Conservation (phyloP, 2,888 invertebrate genomes). For the Labia minor region DNA sequence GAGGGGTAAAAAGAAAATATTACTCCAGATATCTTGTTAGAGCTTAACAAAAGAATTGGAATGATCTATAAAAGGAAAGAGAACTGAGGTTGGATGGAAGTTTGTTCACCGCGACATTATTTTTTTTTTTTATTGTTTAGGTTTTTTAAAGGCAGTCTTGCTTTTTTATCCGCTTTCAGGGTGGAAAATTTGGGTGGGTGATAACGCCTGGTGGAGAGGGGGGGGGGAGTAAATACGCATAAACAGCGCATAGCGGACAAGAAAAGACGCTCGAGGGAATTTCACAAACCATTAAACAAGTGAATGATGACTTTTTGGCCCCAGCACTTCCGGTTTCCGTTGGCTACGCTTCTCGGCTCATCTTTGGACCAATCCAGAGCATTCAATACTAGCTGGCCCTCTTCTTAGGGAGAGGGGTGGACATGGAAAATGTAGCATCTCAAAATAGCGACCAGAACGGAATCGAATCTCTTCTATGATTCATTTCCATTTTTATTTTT, state of each 20-base stretch:
- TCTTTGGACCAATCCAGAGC: slow-evolving; percentile 31
- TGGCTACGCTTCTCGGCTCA: slow-evolving; percentile 33
- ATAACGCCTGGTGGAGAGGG: too few relatives aligned
- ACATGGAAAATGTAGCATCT: too few relatives aligned
- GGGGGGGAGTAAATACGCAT: background rate
- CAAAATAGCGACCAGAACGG: too few relatives aligned
- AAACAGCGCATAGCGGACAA: background rate
- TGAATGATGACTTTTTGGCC: slow-evolving; percentile 42
- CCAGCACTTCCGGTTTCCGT: slow-evolving; percentile 27
- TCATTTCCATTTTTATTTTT: too few relatives aligned
- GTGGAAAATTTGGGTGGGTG: too few relatives aligned
- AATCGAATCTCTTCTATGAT: too few relatives aligned
- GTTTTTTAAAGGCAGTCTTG: background rate
- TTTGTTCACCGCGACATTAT: background rate
- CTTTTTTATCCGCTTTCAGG: background rate
- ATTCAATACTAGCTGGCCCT: too few relatives aligned
- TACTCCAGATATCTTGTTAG: background rate
- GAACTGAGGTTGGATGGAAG: background rate
- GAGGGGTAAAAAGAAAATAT: background rate
- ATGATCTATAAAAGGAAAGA: background rate
- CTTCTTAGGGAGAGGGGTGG: too few relatives aligned
- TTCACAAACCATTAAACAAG: slow-evolving; percentile 50
- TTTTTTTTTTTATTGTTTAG: background rate
- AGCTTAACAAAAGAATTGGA: background rate
- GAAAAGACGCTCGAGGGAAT: slow-evolving; percentile 30